Evolutionary conservation across 2,888 invertebrate genomes (phyloP).

Genomic region (Conchocele bisecta): DNA sequence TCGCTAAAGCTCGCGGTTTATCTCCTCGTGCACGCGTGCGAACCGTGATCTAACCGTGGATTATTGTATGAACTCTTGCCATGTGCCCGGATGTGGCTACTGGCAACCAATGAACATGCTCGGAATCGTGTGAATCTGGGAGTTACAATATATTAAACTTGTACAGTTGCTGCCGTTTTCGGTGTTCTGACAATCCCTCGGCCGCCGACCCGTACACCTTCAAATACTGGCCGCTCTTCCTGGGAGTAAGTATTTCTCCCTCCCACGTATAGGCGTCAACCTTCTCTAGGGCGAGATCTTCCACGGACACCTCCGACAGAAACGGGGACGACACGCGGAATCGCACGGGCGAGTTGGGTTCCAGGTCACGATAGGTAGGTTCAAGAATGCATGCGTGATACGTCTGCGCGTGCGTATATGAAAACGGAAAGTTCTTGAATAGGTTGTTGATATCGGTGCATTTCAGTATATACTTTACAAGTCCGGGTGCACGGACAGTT

Average conservation of each 20-base stretch:
- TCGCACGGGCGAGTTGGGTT: slow-evolving; percentile 49
- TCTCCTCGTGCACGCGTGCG: too few species aligned
- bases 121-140: too few species aligned
- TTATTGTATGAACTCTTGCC: too few species aligned
- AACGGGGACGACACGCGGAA: slow-evolving; percentile 57
- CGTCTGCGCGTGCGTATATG: slow-evolving; percentile 56
- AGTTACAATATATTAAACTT: slow-evolving; percentile 58
- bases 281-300: slow-evolving; percentile 50
- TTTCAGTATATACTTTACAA: slow-evolving; percentile 60
- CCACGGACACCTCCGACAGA: slow-evolving; percentile 45
- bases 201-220: slow-evolving; percentile 37
- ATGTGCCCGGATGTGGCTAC: too few species aligned
- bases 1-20: too few species aligned
- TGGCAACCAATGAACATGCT: too few species aligned
- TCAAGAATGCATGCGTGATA: slow-evolving; percentile 54
- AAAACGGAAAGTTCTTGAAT: slow-evolving; percentile 56
- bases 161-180: slow-evolving; percentile 49
- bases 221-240: slow-evolving; percentile 52
- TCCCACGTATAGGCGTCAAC: slow-evolving; percentile 59
- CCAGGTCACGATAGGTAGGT: slow-evolving; percentile 55
- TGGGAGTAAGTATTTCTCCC: slow-evolving; percentile 54
- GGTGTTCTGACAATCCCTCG: slow-evolving; percentile 31
- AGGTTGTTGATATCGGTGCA: slow-evolving; percentile 60
- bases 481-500: slow-evolving; percentile 40
- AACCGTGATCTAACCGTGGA: too few species aligned